These are phyloP conservation scores for Nebria salina DNA, from an alignment of 2,888 invertebrate genomes.

Conservation along the genomic window DNA sequence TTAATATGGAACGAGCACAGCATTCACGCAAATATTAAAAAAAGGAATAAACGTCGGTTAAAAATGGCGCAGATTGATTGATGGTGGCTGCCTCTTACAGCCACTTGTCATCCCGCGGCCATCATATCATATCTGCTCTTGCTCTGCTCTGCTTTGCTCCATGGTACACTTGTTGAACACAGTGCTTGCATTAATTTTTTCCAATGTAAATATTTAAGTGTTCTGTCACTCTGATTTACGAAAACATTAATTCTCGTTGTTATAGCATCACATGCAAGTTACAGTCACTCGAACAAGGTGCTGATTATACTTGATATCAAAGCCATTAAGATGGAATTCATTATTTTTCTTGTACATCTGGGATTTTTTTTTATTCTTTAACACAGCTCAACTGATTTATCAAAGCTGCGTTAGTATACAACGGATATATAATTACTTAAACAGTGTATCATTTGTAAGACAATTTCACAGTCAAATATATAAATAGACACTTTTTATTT, in stretches of 20 bases:
- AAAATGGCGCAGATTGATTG: slow-evolving; percentile 45
- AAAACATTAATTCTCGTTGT: slow-evolving; percentile 40
- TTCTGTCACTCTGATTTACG: slow-evolving; percentile 40
- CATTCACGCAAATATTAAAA: slow-evolving; percentile 41
- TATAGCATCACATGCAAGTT: neutral
- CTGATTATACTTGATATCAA: neutral
- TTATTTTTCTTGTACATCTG: neutral
- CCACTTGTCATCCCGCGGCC: slow-evolving; percentile 42
- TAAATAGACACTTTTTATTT: too few relatives aligned
- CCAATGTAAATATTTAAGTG: slow-evolving; percentile 47
- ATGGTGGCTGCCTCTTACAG: slow-evolving; percentile 41
- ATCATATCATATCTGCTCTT: slow-evolving; percentile 32
- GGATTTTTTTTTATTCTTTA: too few relatives aligned
- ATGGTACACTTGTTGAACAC: slow-evolving; percentile 45
- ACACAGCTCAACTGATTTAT: too few relatives aligned
- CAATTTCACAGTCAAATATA: too few relatives aligned
- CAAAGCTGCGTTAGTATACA: too few relatives aligned
- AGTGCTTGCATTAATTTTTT: slow-evolving; percentile 44
- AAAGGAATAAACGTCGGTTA: slow-evolving; percentile 42
- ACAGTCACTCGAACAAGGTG: neutral
- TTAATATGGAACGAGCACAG: slow-evolving; percentile 17
- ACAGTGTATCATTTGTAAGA: too few relatives aligned
- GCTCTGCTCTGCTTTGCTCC: slow-evolving; percentile 10
- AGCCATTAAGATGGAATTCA: neutral
- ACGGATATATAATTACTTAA: too few relatives aligned